Evolutionary conservation across 2,888 invertebrate species (phyloP).

Genomic region (Ochropleura leucogaster): DNA sequence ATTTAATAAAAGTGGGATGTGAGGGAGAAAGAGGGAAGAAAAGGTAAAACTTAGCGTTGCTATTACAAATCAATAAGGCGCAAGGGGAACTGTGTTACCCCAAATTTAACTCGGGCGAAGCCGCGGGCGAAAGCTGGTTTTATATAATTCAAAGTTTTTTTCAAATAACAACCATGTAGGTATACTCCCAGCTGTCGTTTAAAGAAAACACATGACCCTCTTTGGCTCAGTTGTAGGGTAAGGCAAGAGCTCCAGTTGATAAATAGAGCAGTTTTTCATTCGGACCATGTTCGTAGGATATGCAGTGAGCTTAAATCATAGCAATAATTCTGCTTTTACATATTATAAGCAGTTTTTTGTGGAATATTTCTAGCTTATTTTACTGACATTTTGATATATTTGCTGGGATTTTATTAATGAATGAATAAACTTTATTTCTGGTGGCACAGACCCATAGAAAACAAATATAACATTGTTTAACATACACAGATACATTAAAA

Average conservation of each 20-base stretch:
- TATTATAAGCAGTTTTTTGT: slow-evolving; percentile 36
- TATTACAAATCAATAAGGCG: too few species aligned
- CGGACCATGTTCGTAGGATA: slow-evolving; percentile 35
- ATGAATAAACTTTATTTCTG: too few species aligned
- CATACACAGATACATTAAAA: too few species aligned
- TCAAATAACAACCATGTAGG: slow-evolving; percentile 9
- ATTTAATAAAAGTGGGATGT: too few species aligned
- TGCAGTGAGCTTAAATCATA: slow-evolving; percentile 45
- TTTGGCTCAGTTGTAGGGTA: slow-evolving; percentile 24
- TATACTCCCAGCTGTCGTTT: slow-evolving; percentile 22
- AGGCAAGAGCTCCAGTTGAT: slow-evolving; percentile 42
- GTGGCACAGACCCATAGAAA: too few species aligned
- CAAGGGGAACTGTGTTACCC: too few species aligned
- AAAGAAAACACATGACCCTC: slow-evolving; percentile 45
- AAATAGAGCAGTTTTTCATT: slow-evolving; percentile 51
- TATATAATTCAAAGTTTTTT: background rate
- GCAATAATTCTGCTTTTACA: slow-evolving; percentile 12
- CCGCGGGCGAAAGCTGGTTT: too few species aligned
- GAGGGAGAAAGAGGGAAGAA: too few species aligned
- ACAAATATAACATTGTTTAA: too few species aligned
- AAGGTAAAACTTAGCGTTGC: too few species aligned
- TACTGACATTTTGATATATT: background rate
- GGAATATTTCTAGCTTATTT: background rate
- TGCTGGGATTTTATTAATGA: background rate
- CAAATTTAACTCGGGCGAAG: too few species aligned